phyloP scores from a whole-genome alignment of 1,140 invertebrate genomes.

The Melitaea cinxia region DNA sequence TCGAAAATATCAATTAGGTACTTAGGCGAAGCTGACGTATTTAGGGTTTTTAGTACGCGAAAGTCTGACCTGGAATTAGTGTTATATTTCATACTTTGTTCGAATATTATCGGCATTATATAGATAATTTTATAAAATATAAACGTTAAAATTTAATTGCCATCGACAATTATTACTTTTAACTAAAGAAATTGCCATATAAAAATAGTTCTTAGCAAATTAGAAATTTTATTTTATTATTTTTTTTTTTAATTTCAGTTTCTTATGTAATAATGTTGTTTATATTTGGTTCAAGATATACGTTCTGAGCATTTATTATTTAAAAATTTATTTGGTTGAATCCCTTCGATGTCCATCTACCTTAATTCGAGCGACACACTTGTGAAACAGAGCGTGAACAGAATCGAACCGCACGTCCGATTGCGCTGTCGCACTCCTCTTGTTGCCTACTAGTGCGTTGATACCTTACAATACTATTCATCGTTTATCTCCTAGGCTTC shows the following conservation, averaged over 20 bases:
- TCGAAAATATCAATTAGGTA: too few species aligned
- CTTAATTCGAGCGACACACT: constrained; percentile 24
- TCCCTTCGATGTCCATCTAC: constrained; percentile 10
- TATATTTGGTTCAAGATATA: background rate
- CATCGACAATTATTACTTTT: too few species aligned
- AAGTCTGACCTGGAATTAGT: too few species aligned
- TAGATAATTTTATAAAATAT: too few species aligned
- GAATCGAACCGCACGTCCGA: constrained; percentile 30
- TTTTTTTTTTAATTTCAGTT: background rate
- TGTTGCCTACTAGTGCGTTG: constrained; percentile 13
- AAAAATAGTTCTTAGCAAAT: too few species aligned
- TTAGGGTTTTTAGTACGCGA: too few species aligned
- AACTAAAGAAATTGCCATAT: too few species aligned
- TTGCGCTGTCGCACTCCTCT: constrained; percentile 23
- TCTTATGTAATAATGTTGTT: background rate
- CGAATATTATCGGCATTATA: too few species aligned
- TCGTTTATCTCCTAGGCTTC: background rate
- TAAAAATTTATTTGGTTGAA: constrained; percentile 8
- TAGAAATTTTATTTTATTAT: background rate
- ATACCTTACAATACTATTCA: constrained; percentile 1
- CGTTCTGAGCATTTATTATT: background rate
- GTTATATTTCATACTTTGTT: too few species aligned
- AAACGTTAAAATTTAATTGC: too few species aligned
- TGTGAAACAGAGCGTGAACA: constrained; percentile 37
- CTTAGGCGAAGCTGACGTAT: too few species aligned